phyloP scores from a whole-genome alignment of 2,888 invertebrate species.

The Ceratothoa steindachneri region DNA sequence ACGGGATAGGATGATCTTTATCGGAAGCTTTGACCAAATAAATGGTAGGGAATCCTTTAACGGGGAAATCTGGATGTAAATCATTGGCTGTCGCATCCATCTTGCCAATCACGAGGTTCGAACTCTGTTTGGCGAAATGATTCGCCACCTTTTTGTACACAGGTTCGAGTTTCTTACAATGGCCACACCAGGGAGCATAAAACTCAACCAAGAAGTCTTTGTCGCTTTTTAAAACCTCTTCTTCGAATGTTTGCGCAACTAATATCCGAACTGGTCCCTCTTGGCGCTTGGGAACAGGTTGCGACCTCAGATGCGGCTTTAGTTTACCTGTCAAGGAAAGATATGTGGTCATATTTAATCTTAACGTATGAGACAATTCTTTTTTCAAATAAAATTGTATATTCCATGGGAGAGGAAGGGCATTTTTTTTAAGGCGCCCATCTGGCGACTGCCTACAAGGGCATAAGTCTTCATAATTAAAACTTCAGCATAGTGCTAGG shows the following conservation, averaged over 20 bases:
- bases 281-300: slow-evolving; percentile 57
- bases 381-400: neutral
- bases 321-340: slow-evolving; percentile 53
- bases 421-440: no score
- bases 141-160: slow-evolving; percentile 53
- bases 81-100: slow-evolving; percentile 53
- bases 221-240: slow-evolving; percentile 55
- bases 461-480: no score
- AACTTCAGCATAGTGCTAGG: no score
- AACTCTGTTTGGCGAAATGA: slow-evolving; percentile 49
- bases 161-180: slow-evolving; percentile 59
- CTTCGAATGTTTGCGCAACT: slow-evolving; percentile 58
- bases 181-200: slow-evolving; percentile 61
- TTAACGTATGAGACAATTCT: neutral
- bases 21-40: slow-evolving; percentile 32
- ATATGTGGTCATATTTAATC: neutral
- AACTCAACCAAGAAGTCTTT: slow-evolving; percentile 60
- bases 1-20: slow-evolving; percentile 35
- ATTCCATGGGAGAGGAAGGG: no score
- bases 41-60: slow-evolving; percentile 41
- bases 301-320: slow-evolving; percentile 56
- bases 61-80: slow-evolving; percentile 51
- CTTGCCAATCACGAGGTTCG: slow-evolving; percentile 51
- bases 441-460: no score
- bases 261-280: slow-evolving; percentile 56